These are phyloP conservation scores for Chrysopa pallens DNA, from an alignment of 1,140 invertebrate species.

Conservation along the genomic window DNA sequence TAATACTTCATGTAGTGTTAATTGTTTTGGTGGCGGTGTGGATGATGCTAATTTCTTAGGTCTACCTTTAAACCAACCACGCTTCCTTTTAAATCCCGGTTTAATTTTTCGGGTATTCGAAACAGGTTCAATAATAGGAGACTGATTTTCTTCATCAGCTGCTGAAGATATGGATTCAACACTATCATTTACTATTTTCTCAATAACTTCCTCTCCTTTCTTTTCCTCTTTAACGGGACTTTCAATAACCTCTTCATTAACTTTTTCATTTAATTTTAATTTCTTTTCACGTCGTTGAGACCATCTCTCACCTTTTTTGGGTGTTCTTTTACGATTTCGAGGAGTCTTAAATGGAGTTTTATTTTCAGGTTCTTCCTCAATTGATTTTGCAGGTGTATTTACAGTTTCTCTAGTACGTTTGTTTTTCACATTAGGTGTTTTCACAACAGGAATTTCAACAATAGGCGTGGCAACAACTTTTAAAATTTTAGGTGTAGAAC, in stretches of 20 bases:
- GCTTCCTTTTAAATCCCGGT: slow-evolving; percentile 17
- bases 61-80: slow-evolving; percentile 19
- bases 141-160: background rate
- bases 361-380: slow-evolving; percentile 1
- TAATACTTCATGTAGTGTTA: slow-evolving; percentile 11
- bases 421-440: background rate
- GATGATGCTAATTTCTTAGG: slow-evolving; percentile 13
- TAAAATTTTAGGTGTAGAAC: background rate
- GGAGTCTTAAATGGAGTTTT: background rate
- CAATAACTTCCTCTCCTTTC: slow-evolving; percentile 2
- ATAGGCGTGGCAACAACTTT: too few relatives aligned
- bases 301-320: slow-evolving; percentile 22
- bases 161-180: background rate
- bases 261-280: slow-evolving; percentile 6
- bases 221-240: slow-evolving; percentile 5
- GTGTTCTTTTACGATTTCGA: slow-evolving; percentile 15
- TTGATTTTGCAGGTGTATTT: background rate
- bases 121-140: slow-evolving; percentile 8
- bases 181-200: slow-evolving; percentile 2
- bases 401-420: slow-evolving; percentile 2
- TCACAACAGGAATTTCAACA: too few relatives aligned
- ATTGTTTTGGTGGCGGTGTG: slow-evolving; percentile 14
- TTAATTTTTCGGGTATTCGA: slow-evolving; percentile 10
- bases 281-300: slow-evolving; percentile 22
- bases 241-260: slow-evolving; percentile 6